Percentiles rank a stretch among this genome's conserved stretches.
Conservation (phyloP, 2,888 invertebrate species). For the Cantharis flavilabris region DNA sequence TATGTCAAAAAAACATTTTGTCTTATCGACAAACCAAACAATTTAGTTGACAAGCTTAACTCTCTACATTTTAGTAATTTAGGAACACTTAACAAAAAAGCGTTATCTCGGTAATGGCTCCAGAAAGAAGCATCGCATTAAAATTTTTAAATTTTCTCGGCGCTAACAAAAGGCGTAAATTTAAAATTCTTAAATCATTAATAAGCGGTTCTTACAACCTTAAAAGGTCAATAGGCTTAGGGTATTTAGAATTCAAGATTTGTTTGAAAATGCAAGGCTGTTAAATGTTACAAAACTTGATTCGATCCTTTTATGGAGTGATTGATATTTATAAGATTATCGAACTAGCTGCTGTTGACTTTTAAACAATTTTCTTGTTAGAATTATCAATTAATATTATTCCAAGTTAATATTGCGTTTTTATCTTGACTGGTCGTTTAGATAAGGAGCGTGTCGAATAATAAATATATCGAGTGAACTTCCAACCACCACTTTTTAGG, state of each 20-base stretch:
- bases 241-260: background rate
- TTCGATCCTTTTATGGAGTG: conserved; percentile 9
- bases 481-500: background rate
- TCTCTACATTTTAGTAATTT: background rate
- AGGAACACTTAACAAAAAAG: background rate
- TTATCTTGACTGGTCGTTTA: background rate
- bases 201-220: background rate
- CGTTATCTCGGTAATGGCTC: background rate
- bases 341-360: background rate
- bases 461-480: background rate
- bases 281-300: background rate
- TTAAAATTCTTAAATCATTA: background rate
- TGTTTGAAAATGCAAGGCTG: conserved; percentile 4
- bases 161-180: background rate
- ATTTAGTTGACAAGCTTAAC: background rate
- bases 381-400: background rate
- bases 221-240: background rate
- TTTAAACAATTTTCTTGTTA: conserved; percentile 3
- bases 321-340: conserved; percentile 10
- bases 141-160: background rate
- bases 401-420: background rate
- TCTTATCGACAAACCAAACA: conserved; percentile 11
- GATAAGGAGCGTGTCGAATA: background rate
- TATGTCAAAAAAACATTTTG: conserved; percentile 12
- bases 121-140: background rate